Conservation (phyloP, 64 coral and sea anemone species). For the Montipora foliosa region DNA sequence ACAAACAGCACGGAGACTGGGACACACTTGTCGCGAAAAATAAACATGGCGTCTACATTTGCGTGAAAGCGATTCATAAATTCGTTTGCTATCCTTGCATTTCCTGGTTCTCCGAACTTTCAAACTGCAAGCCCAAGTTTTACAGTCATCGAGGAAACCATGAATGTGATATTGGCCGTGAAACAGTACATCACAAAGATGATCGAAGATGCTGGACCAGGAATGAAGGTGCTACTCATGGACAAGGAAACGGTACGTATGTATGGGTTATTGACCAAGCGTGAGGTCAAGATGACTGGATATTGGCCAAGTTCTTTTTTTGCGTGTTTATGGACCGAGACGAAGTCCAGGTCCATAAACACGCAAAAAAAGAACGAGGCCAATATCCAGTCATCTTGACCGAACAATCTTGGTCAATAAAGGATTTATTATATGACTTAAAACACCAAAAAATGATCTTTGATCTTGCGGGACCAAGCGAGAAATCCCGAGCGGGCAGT, state of each 20-base stretch:
- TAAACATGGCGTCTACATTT: constrained; percentile 86
- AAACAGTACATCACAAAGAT: constrained; percentile 99
- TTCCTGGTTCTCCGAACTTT: not conserved
- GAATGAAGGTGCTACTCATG: constrained; percentile 98
- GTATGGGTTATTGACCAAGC: too few relatives aligned
- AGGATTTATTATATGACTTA: too few relatives aligned
- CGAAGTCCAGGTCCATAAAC: too few relatives aligned
- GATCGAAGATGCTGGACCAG: constrained; percentile 88
- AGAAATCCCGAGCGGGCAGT: too few relatives aligned
- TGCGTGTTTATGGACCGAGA: too few relatives aligned
- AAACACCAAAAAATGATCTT: too few relatives aligned
- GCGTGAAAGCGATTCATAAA: not conserved
- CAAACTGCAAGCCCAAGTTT: not conserved
- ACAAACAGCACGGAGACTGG: not conserved
- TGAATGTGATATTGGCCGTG: constrained; percentile 98
- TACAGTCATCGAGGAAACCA: not conserved
- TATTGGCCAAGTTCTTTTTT: too few relatives aligned
- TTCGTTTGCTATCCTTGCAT: not conserved
- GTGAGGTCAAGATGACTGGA: too few relatives aligned
- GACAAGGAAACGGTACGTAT: constrained; percentile 96
- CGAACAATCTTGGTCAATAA: too few relatives aligned
- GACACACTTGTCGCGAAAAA: constrained; percentile 39
- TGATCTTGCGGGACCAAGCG: too few relatives aligned
- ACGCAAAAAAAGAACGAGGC: too few relatives aligned
- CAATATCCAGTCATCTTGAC: too few relatives aligned